These are phyloP conservation scores for Stomatorhinus ivindoensis DNA, from an alignment of 2,113 vertebrate genomes.

Conservation along the genomic window DNA sequence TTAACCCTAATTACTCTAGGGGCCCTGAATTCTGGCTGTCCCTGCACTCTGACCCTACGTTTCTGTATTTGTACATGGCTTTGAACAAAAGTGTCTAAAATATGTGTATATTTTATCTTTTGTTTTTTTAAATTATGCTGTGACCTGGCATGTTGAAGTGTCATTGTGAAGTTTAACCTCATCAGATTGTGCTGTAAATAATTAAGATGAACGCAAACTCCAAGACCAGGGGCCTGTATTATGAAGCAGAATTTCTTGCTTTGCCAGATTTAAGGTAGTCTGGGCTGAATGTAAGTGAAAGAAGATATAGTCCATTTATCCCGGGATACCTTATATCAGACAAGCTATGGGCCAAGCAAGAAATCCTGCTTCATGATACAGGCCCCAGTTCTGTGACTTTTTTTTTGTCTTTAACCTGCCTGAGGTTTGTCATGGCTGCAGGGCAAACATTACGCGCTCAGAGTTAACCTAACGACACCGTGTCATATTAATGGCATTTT, in stretches of 20 bases:
- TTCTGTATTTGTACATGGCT: not conserved
- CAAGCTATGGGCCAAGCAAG: not conserved
- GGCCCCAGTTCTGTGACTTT: conserved; percentile 34
- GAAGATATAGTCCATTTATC: not conserved
- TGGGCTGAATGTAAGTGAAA: not conserved
- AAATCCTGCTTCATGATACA: not conserved
- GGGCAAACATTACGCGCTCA: conserved; percentile 30
- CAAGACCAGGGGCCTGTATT: conserved; percentile 30
- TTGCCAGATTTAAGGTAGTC: not conserved
- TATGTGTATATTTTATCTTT: not conserved
- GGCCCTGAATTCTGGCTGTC: not conserved
- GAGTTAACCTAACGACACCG: conserved; percentile 46
- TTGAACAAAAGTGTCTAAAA: not conserved
- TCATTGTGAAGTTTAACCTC: conserved; percentile 3
- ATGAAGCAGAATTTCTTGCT: not conserved
- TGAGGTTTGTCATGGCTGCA: conserved; percentile 46
- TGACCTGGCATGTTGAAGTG: conserved; percentile 27
- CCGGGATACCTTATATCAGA: not conserved
- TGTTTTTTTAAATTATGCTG: not conserved
- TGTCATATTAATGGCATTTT: conserved; percentile 39
- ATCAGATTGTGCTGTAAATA: conserved; percentile 41
- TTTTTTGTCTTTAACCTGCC: conserved; percentile 31
- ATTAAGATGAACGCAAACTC: conserved; percentile 49
- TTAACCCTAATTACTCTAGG: not conserved
- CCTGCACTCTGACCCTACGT: not conserved